Evolutionary conservation across 2,113 vertebrate species (phyloP), one percentile per base, ranked within the genome.

Genomic region (Silurus asotus): DNA sequence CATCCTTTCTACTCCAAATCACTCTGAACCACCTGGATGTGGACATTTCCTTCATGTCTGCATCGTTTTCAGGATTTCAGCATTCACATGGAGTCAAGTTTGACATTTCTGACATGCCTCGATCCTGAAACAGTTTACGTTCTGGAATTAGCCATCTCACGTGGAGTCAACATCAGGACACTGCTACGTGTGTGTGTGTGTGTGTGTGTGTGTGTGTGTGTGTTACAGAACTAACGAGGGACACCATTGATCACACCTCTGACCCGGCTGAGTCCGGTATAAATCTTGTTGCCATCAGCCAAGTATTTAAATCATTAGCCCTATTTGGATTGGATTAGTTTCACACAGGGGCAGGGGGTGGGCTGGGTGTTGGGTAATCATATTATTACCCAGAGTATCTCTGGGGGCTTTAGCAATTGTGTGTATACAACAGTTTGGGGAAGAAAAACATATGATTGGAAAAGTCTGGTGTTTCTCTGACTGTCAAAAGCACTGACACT

Each of bases 1-100:
- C 13, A 19, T 25, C 82, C 81, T 48, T n/a, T 78, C 75, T 76
- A 58, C 87, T 87, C 81, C 28, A 69, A 84, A 86, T 74, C 19
- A 13, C 23, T 62, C 76, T 53, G 72, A 86, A 49, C 87, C 82
- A 58, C 9, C 81, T 85, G 37, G 70, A 85, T 74, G 28, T 85
- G 88, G 51, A 88, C 81, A 83, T 87, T 45, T 45, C 56, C 51
- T n/a, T 37, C 37, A 6, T n/a, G 37, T 70, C 2, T 10, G 13
- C 17, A 15, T 70, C 28, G 56, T 79, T 58, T 79, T 78, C 9
- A 28, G 8, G 14, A 17, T 58, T 78, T 58, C 7, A 58, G 25
- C 1, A 0, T 37, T 58, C n/a, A 8, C 76, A 78, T 19, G 15
- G 14, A 19, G 3, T 0, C n/a, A 28, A 3, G 53, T 51, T 11